Evolutionary conservation across 1,140 invertebrate genomes (phyloP), one percentile per base, ranked within the genome.

Genomic region (Atta colombica): DNA sequence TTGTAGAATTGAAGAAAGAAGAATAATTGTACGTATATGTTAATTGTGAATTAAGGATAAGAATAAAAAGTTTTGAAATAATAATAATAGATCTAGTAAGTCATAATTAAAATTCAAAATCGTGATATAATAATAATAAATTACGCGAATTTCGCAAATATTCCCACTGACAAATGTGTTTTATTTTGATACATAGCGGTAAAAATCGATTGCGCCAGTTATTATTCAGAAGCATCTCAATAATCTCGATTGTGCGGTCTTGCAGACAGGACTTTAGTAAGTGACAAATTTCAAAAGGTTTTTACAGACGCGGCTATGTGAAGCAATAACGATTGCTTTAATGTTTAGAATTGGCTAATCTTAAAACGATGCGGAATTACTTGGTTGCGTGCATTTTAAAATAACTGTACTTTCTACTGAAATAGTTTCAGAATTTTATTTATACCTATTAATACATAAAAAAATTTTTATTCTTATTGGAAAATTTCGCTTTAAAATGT

Each of bases 351-450:
- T 31, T 74, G 8, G 21, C 21, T 74, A 55, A 77, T 45, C 55
- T 49, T 14, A n/a, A 14, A 74, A 39, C n/a, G 72, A 35, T 14
- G 39, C 25, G 45, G 14, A 77, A 77, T 77, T 45, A 45, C 21
- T n/a, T n/a, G 25, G 39, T 51, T n/a, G n/a, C 16, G 0, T 68
- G 7, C 31, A 18, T 68, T 39, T 68, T 39, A 31, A 39, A 69
- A 68, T 80, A 39, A 18, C n/a, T 16, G 5, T 39, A 66, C 31
- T 68, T 69, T 55, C 49, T 55, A 69, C 4, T 16, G n/a, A 69
- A 69, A 31, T 39, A 31, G 8, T 80, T 69, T 69, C 8, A 55
- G 7, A 69, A 49, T 80, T 39, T 80, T 55, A 14, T 35, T 12
- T 14, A 21, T 25, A 25, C 45, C 12, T n/a, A 77, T 45, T 18